Conservation (phyloP, 2,888 invertebrate genomes). For the Trachelus stipa region DNA sequence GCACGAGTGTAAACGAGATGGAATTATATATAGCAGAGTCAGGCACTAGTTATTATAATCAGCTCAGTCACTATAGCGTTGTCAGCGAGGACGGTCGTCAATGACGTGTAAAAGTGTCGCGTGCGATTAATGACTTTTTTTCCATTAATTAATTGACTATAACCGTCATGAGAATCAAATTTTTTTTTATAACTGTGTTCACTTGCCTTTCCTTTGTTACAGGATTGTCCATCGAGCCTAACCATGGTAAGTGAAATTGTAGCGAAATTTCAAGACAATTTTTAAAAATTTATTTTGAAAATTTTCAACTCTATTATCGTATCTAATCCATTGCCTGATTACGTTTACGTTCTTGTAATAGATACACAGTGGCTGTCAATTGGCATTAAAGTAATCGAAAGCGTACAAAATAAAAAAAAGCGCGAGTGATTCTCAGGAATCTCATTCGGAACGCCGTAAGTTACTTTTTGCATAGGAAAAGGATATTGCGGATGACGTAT, state of each 20-base stretch:
- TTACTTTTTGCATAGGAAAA: neutral
- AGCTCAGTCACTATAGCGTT: slow-evolving; percentile 1
- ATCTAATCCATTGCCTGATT: too few relatives aligned
- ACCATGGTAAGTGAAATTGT: neutral
- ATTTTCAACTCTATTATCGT: neutral
- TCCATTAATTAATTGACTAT: neutral
- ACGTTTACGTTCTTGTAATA: neutral
- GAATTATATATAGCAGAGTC: neutral
- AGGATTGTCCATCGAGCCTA: neutral
- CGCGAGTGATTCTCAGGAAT: neutral
- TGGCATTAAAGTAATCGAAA: neutral
- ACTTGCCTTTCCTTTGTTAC: neutral
- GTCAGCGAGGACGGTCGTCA: slow-evolving; percentile 4
- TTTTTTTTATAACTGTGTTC: neutral
- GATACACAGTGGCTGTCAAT: neutral
- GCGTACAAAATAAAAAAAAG: too few relatives aligned
- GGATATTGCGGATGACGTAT: neutral
- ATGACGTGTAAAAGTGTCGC: neutral
- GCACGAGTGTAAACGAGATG: neutral
- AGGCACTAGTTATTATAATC: neutral
- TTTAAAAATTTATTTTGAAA: neutral
- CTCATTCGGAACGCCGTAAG: neutral
- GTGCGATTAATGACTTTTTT: neutral
- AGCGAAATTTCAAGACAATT: neutral
- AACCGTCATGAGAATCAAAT: neutral